Base-by-base conservation (phyloP, 1,140 invertebrate species). In the Wiebesia pumilae region DNA sequence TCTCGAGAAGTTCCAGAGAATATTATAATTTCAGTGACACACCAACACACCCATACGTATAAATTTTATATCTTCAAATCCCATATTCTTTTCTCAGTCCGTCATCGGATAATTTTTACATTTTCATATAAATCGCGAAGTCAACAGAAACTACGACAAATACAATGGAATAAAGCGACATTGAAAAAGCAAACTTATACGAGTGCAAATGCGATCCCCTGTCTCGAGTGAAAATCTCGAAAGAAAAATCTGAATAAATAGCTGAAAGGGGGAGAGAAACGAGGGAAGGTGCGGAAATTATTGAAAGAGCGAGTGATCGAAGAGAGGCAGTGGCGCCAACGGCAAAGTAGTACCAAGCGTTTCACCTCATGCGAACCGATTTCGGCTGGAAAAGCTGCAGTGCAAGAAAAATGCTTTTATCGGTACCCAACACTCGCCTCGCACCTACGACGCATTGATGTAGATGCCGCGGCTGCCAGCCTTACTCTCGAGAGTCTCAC, bases 391-490 rank as follows among this genome's bases (percentile, higher is more conserved):
- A 88, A 89, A 92, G 81, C 79, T 85, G 62, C 83, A 69, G 77
- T 75, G 86, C 78, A 89, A 92, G 91, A 91, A 92, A 93, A 92
- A 92, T 90, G 90, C 89, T 91, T 92, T 92, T 92, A 93, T 93
- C 92, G 90, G 91, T 83, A 89, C 81, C 87, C 87, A 88, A 91
- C 92, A 92, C 90, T 90, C 89, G 89, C 83, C 12, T n/a, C 62
- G 62, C 30, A 47, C 33, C 27, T 51, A 40, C 14, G 14, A 6
- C 40, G 30, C 54, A 51, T 82, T 54, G 30, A 77, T 82, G 51
- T 78, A 77, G 47, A 77, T 9, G 33, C 21, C 4, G 35, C 88
- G 9, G 62, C 65, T 43, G 82, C 83, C 38, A n/a, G n/a, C 27
- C 71, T 69, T 24, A 27, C 16, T 88, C 89, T 88, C 87, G 87